Base-by-base conservation (phyloP, 92 coral and sea anemone species). In the Virgularia gustaviana region DNA sequence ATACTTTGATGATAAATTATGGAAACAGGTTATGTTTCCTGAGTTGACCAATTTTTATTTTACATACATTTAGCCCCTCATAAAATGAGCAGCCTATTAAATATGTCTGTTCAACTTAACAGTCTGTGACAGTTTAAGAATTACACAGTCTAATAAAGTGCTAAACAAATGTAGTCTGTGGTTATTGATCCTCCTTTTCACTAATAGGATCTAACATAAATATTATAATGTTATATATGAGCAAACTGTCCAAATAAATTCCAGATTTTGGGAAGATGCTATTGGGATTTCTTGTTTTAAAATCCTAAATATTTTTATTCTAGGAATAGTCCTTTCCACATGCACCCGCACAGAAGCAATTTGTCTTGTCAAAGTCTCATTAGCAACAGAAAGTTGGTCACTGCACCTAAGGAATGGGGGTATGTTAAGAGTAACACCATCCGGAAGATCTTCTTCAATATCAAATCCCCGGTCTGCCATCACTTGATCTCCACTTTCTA, bases 391-490 rank as follows among this genome's bases (percentile, higher is more conserved):
- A 32, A 35, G 33, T 27, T 72, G 78, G 20, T 4, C 20, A 16
- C 24, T 39, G 28, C 62, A 36, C 37, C 41, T 37, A 19, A 57
- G 18, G 27, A 81, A 81, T 37, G 81, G 76, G 49, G 81, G 71
- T 9, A 76, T 82, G 56, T 76, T 76, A 18, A 67, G 36, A 24
- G 65, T 25, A 24, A 66, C 81, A 30, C 63, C 72, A 44, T 44
- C 55, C 9, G 86, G 77, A n/a, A 81, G 78, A 18, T 77, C 78
- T 6, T 47, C 51, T 34, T 81, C 78, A 55, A 75, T 75, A 35
- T 74, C 62, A 67, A 81, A 81, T 0, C 82, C 81, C 20, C 70
- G 64, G 49, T 82, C 78, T n/a, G 86, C 82, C 86, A 77, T 76
- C 27, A 76, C 36, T 35, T 72, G 61, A 61, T 77, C 78, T 3